Percentiles rank a stretch among this genome's conserved stretches.
Conservation (phyloP, 37 sponge, comb jelly and placozoan species). For the Cliona cf. orientalis region DNA sequence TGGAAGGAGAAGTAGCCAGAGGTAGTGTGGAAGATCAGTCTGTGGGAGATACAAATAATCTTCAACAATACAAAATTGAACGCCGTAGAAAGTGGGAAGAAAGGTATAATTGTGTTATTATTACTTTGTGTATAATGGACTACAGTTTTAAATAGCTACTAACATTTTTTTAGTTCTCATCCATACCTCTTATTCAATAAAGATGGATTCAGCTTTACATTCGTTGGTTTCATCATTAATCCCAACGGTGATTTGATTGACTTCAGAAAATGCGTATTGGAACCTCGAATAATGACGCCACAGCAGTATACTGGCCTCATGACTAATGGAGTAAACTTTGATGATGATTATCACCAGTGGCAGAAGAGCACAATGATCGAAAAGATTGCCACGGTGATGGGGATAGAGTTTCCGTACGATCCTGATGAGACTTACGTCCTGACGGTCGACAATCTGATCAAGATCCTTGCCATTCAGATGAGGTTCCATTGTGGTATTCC, state of each 20-base stretch:
- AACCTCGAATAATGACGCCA: slow-evolving; percentile 26
- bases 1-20: slow-evolving; percentile 30
- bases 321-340: slow-evolving; percentile 40
- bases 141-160: not conserved
- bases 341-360: slow-evolving; percentile 64
- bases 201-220: slow-evolving; percentile 62
- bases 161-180: slow-evolving; percentile 55
- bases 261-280: slow-evolving; percentile 1
- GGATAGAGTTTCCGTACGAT: slow-evolving; percentile 42
- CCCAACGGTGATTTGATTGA: slow-evolving; percentile 16
- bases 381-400: slow-evolving; percentile 57
- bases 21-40: not conserved
- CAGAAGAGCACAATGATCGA: slow-evolving; percentile 35
- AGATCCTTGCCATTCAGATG: slow-evolving; percentile 92
- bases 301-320: slow-evolving; percentile 37
- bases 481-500: slow-evolving; percentile 90
- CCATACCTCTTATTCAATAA: slow-evolving; percentile 95
- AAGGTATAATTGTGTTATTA: slow-evolving; percentile 15
- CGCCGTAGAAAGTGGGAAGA: slow-evolving; percentile 36
- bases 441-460: slow-evolving; percentile 81
- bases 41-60: too few relatives aligned
- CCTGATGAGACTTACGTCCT: slow-evolving; percentile 83
- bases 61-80: slow-evolving; percentile 42
- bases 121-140: not conserved
- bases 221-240: slow-evolving; percentile 73